These are phyloP conservation scores for Pangasius sanitwongsei DNA, from an alignment of 2,797 vertebrate species.

Conservation along the genomic window DNA sequence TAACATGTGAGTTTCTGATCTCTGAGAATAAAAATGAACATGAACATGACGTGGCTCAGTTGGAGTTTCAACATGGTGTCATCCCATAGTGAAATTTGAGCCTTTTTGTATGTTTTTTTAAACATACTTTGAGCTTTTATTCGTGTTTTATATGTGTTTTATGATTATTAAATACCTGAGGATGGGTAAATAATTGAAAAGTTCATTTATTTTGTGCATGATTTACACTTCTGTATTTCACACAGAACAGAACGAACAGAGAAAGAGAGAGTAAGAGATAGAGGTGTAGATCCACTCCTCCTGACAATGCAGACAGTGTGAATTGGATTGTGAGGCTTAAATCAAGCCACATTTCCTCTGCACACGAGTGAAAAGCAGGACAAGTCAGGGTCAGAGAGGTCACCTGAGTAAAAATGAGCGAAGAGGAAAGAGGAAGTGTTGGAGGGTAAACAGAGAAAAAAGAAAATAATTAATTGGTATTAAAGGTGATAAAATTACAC, in stretches of 20 bases:
- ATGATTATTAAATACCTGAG: not conserved
- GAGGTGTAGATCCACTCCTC: not conserved
- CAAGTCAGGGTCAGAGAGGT: not conserved
- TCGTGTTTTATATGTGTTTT: not conserved
- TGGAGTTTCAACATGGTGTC: not conserved
- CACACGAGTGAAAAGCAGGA: not conserved
- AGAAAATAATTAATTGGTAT: not conserved
- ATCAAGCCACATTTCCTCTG: not conserved
- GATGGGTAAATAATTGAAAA: too few species aligned
- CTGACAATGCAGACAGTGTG: not conserved
- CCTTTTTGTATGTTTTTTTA: too few species aligned
- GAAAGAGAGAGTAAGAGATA: not conserved
- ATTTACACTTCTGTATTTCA: too few species aligned
- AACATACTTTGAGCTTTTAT: not conserved
- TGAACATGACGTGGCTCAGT: not conserved
- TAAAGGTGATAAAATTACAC: not conserved
- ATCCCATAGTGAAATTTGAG: not conserved
- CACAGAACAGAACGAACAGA: too few species aligned
- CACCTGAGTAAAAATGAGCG: not conserved
- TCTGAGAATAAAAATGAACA: not conserved
- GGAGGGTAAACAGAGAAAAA: not conserved
- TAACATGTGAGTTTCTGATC: not conserved
- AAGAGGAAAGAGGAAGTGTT: not conserved
- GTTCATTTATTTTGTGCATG: too few species aligned
- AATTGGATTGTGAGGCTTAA: not conserved